Base-by-base conservation (phyloP, 2,797 vertebrate species). In the Forpus xanthops region DNA sequence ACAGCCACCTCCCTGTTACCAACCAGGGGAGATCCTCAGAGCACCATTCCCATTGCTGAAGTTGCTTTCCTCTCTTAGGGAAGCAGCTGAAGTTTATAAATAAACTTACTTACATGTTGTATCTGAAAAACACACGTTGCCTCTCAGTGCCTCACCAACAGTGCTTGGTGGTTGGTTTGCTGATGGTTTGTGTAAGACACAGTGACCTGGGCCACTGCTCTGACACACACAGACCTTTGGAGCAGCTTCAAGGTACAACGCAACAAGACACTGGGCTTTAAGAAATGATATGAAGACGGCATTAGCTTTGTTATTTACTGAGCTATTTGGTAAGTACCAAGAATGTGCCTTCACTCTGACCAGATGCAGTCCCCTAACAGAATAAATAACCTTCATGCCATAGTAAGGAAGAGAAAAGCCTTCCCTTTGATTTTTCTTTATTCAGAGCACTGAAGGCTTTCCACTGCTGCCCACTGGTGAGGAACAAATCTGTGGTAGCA, bases 341-440 rank as follows among this genome's bases (percentile, higher is more conserved):
- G 39, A 66, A 31, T 3, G 8, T 61, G 45, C 42, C 55, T 65
- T 56, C 2, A 7, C 3, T 2, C 2, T 62, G 49, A 62, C 82
- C 82, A 78, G 49, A 52, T 1, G 49, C 33, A 55, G 71, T 8
- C 21, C 25, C 47, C 15, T 18, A 33, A 28, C 5, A 84, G 50
- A 86, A 73, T 44, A 90, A 90, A 84, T 5, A 66, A 61, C 42
- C 76, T 61, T 70, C 73, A 20, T 76, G 70, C 53, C 83, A 73
- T 4, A 39, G 3, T 1, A 55, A 85, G 70, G 66, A 88, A 30
- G 16, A 42, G 37, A 61, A 89, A 93, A 91, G 31, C n/a, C 35
- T 72, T 72, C 25, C 61, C 73, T 93, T 84, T 88, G 83, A 94
- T 86, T 86, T 60, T 33, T 14, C 53, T 50, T 74, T 61, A 35